Evolutionary conservation across 1,140 invertebrate species (phyloP).

Genomic region (Teleogryllus occipitalis): DNA sequence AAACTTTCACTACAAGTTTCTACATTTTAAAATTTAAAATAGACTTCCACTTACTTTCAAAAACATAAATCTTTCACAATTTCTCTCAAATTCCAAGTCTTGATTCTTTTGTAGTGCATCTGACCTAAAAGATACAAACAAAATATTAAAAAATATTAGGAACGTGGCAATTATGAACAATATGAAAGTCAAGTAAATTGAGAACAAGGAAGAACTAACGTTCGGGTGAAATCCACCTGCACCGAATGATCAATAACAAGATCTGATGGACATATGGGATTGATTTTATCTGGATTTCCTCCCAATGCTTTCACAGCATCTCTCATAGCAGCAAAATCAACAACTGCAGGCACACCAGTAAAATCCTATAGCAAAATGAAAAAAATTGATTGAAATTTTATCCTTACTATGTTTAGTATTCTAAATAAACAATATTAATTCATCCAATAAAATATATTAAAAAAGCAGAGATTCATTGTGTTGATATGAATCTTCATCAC

Average conservation of each 20-base stretch:
- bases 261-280: slow-evolving; percentile 95
- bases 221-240: slow-evolving; percentile 88
- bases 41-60: slow-evolving; percentile 58
- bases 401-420: too few species aligned
- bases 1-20: too few species aligned
- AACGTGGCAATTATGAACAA: not conserved
- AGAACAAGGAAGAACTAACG: slow-evolving; percentile 47
- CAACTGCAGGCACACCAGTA: slow-evolving; percentile 95
- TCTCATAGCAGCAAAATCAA: slow-evolving; percentile 98
- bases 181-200: not conserved
- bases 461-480: too few species aligned
- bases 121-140: slow-evolving; percentile 43
- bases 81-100: slow-evolving; percentile 91
- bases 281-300: slow-evolving; percentile 87
- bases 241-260: slow-evolving; percentile 98
- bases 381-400: slow-evolving; percentile 14
- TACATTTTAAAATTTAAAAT: not conserved
- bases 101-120: slow-evolving; percentile 91
- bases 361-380: slow-evolving; percentile 56
- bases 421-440: too few species aligned
- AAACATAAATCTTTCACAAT: slow-evolving; percentile 92
- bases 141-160: not conserved
- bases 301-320: slow-evolving; percentile 83
- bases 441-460: too few species aligned
- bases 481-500: too few species aligned